These are phyloP conservation scores for Lepus americanus DNA, from an alignment of 2,113 vertebrate species.

Conservation along the genomic window DNA sequence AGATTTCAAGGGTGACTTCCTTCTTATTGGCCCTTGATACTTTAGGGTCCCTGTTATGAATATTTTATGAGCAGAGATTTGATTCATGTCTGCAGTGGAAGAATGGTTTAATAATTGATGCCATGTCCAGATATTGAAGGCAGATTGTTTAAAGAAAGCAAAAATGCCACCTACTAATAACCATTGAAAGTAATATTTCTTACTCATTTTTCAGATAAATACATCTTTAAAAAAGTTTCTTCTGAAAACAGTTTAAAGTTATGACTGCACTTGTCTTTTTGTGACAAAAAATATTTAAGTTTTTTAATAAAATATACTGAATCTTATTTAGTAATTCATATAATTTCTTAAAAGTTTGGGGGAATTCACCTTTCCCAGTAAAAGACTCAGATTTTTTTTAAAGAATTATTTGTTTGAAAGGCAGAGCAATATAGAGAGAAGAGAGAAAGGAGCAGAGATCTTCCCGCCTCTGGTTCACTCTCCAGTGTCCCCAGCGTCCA, in stretches of 20 bases:
- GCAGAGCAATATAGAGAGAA: too few relatives aligned
- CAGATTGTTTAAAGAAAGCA: conserved; percentile 83
- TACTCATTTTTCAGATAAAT: neutral
- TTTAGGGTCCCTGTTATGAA: conserved; percentile 75
- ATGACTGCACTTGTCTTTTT: conserved; percentile 40
- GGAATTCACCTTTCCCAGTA: neutral
- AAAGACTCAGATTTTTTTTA: neutral
- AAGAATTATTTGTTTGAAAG: too few relatives aligned
- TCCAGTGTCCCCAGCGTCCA: too few relatives aligned
- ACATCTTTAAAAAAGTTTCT: conserved; percentile 41
- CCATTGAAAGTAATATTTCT: conserved; percentile 69
- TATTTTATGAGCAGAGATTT: conserved; percentile 84
- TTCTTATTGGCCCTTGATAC: conserved; percentile 69
- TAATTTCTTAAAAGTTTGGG: neutral
- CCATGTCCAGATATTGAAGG: conserved; percentile 55
- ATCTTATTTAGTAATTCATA: neutral
- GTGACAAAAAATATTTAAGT: conserved; percentile 19
- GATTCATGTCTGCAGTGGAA: conserved; percentile 79
- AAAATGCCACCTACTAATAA: conserved; percentile 60
- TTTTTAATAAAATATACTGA: conserved; percentile 40
- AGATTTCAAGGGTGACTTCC: conserved; percentile 70
- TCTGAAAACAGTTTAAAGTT: conserved; percentile 58
- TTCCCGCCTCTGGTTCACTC: too few relatives aligned
- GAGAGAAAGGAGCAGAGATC: too few relatives aligned
- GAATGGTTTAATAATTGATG: conserved; percentile 87